Conservation (phyloP, 2,113 vertebrate genomes). For the Cercocebus atys region DNA sequence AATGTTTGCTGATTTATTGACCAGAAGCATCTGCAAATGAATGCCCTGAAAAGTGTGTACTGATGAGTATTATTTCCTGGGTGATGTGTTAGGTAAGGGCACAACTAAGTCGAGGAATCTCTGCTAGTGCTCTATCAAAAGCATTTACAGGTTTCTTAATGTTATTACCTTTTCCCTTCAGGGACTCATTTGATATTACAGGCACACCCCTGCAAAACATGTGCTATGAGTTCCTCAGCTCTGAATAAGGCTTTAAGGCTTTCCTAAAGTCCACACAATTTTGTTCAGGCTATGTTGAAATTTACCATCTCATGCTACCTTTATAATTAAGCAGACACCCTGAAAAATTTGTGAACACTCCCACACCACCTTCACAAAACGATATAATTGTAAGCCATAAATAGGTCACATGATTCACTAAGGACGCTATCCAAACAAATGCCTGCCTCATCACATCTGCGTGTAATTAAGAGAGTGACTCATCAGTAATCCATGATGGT, state of each 20-base stretch:
- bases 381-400: constrained; percentile 44
- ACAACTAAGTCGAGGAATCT: neutral
- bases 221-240: constrained; percentile 33
- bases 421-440: neutral
- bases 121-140: constrained; percentile 25
- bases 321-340: constrained; percentile 44
- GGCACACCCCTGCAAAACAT: neutral
- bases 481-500: constrained; percentile 8
- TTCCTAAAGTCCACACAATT: constrained; percentile 45
- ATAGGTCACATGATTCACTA: constrained; percentile 38
- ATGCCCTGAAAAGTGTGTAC: neutral
- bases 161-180: neutral
- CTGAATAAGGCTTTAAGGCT: neutral
- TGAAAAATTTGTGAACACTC: constrained; percentile 53
- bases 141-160: neutral
- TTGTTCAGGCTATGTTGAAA: constrained; percentile 22
- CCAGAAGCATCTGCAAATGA: neutral
- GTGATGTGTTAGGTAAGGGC: neutral
- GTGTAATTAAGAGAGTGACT: constrained; percentile 58
- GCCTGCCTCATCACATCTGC: constrained; percentile 19
- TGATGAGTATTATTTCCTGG: neutral
- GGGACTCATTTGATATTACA: neutral
- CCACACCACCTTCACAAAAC: constrained; percentile 27
- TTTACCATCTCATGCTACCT: constrained; percentile 44
- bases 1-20: neutral